phyloP scores from a whole-genome alignment of 2,888 invertebrate species.

The Leptinotarsa juncta region DNA sequence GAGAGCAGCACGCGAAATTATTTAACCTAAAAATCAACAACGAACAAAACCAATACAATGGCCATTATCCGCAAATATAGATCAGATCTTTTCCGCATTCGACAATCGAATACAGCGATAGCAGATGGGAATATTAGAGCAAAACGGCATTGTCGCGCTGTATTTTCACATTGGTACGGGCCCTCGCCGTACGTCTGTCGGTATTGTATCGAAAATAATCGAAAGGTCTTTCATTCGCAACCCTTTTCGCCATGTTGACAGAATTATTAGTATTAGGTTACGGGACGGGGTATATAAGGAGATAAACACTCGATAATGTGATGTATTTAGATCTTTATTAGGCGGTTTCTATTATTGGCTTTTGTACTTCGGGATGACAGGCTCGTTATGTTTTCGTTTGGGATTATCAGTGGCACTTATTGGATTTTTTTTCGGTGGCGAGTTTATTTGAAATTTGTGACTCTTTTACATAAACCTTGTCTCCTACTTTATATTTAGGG shows the following conservation, averaged over 20 bases:
- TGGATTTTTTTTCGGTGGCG: neutral
- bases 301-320: slow-evolving; percentile 32
- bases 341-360: slow-evolving; percentile 46
- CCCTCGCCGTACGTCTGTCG: slow-evolving; percentile 30
- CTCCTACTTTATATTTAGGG: too few species aligned
- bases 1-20: slow-evolving; percentile 58
- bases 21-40: slow-evolving; percentile 55
- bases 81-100: slow-evolving; percentile 44
- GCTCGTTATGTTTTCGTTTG: neutral
- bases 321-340: slow-evolving; percentile 48
- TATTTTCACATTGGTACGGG: slow-evolving; percentile 30
- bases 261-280: slow-evolving; percentile 60
- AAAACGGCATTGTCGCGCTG: slow-evolving; percentile 14
- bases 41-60: slow-evolving; percentile 55
- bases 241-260: slow-evolving; percentile 55
- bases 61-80: slow-evolving; percentile 56
- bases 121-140: neutral
- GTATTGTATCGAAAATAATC: slow-evolving; percentile 46
- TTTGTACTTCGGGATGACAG: neutral
- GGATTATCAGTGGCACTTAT: slow-evolving; percentile 11
- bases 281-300: slow-evolving; percentile 33
- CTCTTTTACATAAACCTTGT: too few species aligned
- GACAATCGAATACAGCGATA: slow-evolving; percentile 30
- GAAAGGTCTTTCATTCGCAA: slow-evolving; percentile 42
- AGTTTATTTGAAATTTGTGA: too few species aligned